Percentiles rank a stretch among this genome's conserved stretches.
phyloP scores from a whole-genome alignment of 2,888 invertebrate genomes.

The Hetaerina titia region DNA sequence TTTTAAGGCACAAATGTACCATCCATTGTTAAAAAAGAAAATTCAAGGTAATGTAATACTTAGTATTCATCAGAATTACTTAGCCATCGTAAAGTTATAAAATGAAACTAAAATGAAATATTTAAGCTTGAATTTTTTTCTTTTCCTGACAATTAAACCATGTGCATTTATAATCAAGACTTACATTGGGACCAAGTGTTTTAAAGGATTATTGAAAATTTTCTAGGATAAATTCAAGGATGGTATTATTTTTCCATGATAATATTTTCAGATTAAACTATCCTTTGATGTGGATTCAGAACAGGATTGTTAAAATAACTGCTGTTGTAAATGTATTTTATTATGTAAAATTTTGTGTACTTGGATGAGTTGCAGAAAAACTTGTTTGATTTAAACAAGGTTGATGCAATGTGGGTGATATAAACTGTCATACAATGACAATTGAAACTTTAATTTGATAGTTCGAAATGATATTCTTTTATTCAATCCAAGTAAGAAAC shows the following conservation, averaged over 20 bases:
- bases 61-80: too few relatives aligned
- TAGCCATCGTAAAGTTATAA: too few relatives aligned
- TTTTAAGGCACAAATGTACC: too few relatives aligned
- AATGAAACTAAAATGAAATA: not conserved
- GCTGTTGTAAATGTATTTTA: not conserved
- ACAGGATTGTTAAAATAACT: not conserved
- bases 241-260: not conserved
- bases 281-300: not conserved
- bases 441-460: not conserved
- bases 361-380: not conserved
- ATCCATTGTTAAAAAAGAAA: too few relatives aligned
- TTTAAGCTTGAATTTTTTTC: too few relatives aligned
- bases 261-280: not conserved
- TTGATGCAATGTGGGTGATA: not conserved
- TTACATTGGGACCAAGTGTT: not conserved
- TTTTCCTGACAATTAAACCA: too few relatives aligned
- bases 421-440: constrained; percentile 16
- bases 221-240: not conserved
- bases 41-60: too few relatives aligned
- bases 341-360: not conserved
- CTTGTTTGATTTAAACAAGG: not conserved
- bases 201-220: not conserved
- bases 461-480: not conserved
- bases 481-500: too few relatives aligned
- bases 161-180: not conserved